Base-by-base conservation (phyloP, 1,140 invertebrate species). In the Philopotamus ludificatus region DNA sequence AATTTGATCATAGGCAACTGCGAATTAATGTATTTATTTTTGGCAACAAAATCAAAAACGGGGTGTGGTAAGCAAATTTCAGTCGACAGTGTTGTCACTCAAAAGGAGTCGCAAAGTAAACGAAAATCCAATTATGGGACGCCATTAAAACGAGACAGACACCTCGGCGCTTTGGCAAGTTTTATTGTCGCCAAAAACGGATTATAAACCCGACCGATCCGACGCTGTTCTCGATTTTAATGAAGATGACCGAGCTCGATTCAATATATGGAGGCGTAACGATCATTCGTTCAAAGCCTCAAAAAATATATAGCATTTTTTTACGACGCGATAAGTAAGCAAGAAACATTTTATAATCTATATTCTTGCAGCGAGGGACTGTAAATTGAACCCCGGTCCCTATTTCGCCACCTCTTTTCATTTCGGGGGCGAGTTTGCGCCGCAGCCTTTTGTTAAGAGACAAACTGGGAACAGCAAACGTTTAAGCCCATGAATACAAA, bases 101-200 rank as follows among this genome's bases (percentile, higher is more conserved):
- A 58, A 58, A 58, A 58, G 55, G 55, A 58, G n/a, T 42, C 45
- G 55, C 45, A 42, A 45, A 58, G 39, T 58, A 58, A 58, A 58
- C 41, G 41, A 44, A 58, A 58, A 58, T 58, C 41, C 41, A 58
- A 58, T 58, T 58, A 58, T 22, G 22, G 45, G 20, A 58, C 39
- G n/a, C 51, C 39, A 45, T 58, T 58, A 58, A 44, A 26, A 22
- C 2, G 18, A 58, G 16, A 23, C 18, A 54, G 51, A 26, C 23
- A 16, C n/a, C 34, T 54, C 21, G 3, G 18, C 20, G 12, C 47
- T 50, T 50, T n/a, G 42, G 47, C 18, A 21, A 22, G 21, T 50
- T 20, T 18, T 18, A 45, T 18, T 18, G 44, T 45, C 44, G 44
- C 28, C 12, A 12, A 34, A 34, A 34, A 34, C 12, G 28, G 28